Evolutionary conservation across 2,113 vertebrate genomes (phyloP), one percentile per base, ranked within the genome.

Genomic region (Apaloderma vittatum): DNA sequence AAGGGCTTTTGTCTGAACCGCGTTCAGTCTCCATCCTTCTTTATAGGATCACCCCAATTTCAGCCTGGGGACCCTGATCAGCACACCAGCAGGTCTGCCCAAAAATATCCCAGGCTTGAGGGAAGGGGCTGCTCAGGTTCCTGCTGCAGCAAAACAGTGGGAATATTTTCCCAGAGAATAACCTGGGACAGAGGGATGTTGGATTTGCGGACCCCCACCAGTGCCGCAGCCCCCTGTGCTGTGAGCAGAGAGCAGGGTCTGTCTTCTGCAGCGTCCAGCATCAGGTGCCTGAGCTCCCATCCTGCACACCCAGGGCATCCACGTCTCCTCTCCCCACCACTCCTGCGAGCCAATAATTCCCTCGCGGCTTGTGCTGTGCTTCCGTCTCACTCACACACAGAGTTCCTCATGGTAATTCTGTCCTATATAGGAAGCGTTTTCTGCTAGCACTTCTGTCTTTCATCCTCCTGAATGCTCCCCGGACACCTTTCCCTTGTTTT

Each of bases 341-440:
- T n/a, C 20, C 36, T 19, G 37, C 40, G 40, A n/a, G 19, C 16
- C 1, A 1, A 12, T 8, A 5, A 11, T 32, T 66, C n/a, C 66
- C 36, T 26, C 13, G 15, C 3, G 4, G 7, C 11, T 46, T 15
- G 27, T 18, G 62, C 32, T 14, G 15, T 8, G 11, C 43, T 23
- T 24, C 30, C 14, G 1, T 15, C 66, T 18, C 70, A 9, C 30
- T 26, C 17, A 2, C 4, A 0, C 9, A 13, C 19, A 0, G 2
- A 30, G 65, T 21, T 24, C 36, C 36, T 20, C 40, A 2, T 9
- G 36, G 17, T 34, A 32, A 46, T 48, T 21, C 36, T 21, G 40
- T 24, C 37, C 71, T 36, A 6, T 8, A 14, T 6, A 52, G 51
- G 55, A 65, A 58, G 20, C 2, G 0, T n/a, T 80, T 63, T 63